phyloP scores from a whole-genome alignment of 2,888 invertebrate genomes.

The Stenoptilia bipunctidactyla region DNA sequence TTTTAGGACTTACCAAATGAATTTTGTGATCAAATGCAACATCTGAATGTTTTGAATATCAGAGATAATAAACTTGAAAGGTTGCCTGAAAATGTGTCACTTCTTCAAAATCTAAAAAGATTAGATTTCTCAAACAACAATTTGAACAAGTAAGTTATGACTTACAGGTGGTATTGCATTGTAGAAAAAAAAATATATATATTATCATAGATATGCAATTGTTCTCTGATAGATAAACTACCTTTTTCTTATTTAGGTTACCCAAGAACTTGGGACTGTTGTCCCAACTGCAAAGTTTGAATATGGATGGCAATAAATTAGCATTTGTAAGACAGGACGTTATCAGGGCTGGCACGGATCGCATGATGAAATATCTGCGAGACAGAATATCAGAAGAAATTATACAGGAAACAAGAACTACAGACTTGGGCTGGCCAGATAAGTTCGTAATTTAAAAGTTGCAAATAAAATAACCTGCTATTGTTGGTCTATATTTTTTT shows the following conservation, averaged over 20 bases:
- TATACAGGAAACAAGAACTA: slow-evolving; percentile 36
- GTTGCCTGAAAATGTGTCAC: slow-evolving; percentile 83
- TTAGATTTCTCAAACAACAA: slow-evolving; percentile 89
- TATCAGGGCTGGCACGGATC: slow-evolving; percentile 84
- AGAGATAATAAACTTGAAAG: slow-evolving; percentile 84
- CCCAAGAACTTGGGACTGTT: slow-evolving; percentile 67
- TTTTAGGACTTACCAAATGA: slow-evolving; percentile 76
- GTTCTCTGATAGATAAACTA: too few relatives aligned
- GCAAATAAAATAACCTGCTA: too few relatives aligned
- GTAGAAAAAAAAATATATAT: too few relatives aligned
- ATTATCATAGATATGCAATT: too few relatives aligned
- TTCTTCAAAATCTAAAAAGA: slow-evolving; percentile 81
- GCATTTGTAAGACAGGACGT: slow-evolving; percentile 86
- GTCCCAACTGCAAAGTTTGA: slow-evolving; percentile 84
- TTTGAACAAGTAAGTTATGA: slow-evolving; percentile 63
- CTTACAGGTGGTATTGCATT: too few relatives aligned
- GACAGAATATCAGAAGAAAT: slow-evolving; percentile 70
- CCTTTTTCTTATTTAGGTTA: slow-evolving; percentile 27
- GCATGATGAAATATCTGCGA: slow-evolving; percentile 82
- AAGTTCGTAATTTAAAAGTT: slow-evolving; percentile 66
- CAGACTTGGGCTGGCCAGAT: slow-evolving; percentile 61
- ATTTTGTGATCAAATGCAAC: slow-evolving; percentile 79
- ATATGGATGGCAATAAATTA: slow-evolving; percentile 89
- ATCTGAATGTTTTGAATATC: slow-evolving; percentile 81
- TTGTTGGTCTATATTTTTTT: too few relatives aligned